These are phyloP conservation scores for Parasteatoda lunata DNA, from an alignment of 2,888 invertebrate genomes.

Conservation along the genomic window DNA sequence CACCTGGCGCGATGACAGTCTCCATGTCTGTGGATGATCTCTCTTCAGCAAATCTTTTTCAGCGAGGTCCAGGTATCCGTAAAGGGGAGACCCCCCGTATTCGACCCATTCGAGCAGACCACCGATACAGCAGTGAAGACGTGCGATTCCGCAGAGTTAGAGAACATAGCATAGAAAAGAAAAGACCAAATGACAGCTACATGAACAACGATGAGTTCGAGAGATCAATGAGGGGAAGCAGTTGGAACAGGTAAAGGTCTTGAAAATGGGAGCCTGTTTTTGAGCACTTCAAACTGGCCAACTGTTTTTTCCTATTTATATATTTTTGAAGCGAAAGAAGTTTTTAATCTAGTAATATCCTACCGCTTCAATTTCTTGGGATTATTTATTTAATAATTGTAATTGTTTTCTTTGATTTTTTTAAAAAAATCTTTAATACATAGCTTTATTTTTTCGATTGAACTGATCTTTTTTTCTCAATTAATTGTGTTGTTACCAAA, in stretches of 20 bases:
- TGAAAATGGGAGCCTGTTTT: too few relatives aligned
- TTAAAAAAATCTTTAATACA: too few relatives aligned
- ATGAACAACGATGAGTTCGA: slow-evolving; percentile 4
- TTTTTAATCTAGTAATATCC: too few relatives aligned
- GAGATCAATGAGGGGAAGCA: slow-evolving; percentile 18
- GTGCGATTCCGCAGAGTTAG: slow-evolving; percentile 22
- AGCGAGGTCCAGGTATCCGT: slow-evolving; percentile 5
- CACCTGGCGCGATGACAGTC: slow-evolving; percentile 60
- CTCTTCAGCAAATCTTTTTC: slow-evolving; percentile 13
- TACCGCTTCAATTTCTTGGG: too few relatives aligned
- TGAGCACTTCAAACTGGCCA: too few relatives aligned
- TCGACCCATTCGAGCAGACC: slow-evolving; percentile 9
- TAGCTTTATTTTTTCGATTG: too few relatives aligned
- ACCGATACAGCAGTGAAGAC: slow-evolving; percentile 43
- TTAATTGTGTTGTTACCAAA: too few relatives aligned
- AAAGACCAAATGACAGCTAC: not conserved
- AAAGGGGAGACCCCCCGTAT: slow-evolving; percentile 7
- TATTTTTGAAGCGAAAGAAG: too few relatives aligned
- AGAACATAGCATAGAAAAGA: slow-evolving; percentile 30
- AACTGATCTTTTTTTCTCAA: too few relatives aligned
- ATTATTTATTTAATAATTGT: too few relatives aligned
- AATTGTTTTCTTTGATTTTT: too few relatives aligned
- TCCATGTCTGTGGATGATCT: slow-evolving; percentile 56
- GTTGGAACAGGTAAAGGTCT: slow-evolving; percentile 44
- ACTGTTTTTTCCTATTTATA: too few relatives aligned